Base-by-base conservation (phyloP, 2,888 invertebrate species). In the Dasypogon diadema region DNA sequence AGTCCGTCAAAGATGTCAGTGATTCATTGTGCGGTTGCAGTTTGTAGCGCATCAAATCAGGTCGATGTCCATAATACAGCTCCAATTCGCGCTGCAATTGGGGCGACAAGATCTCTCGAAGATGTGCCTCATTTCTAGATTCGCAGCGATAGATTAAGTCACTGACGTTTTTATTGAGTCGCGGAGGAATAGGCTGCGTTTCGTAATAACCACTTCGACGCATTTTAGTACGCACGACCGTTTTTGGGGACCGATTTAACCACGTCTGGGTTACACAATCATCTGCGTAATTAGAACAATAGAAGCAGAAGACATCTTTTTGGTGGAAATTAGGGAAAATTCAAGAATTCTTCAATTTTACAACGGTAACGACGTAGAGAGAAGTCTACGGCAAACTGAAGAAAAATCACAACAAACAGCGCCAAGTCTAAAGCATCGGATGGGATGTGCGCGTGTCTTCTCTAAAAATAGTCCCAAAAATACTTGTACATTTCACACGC, bases 1-100 rank as follows among this genome's bases (percentile, higher is more conserved):
- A 80, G 42, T 81, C 81, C 22, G 76, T 76, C 76, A 82, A 63
- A 2, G 82, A 81, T 75, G 80, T 79, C 12, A 81, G 74, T 0
- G 82, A 83, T 46, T 82, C 82, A 37, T 79, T 78, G 5, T 78
- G 74, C 58, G 26, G 21, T 22, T 34, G 22, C 60, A 51, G 34
- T 72, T 55, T 22, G 14, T 34, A 2, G 22, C 26, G 51, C 48
- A 60, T 63, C 42, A 63, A 21, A 72, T 54, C 30, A 63, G 51
- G 12, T 6, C 46, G 34, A 14, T 56, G 37, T 16, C 75, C 63
- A 46, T 73, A 78, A 37, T 46, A 75, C 37, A 34, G 24, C 2
- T 63, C 75, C 8, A 77, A 34, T n/a, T 72, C 72, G 5, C 68
- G 72, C 54, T 78, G 76, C 37, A 76, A 60, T n/a, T 76, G 72